Conservation (phyloP, 2,113 vertebrate species). For the Phrynocephalus versicolor region DNA sequence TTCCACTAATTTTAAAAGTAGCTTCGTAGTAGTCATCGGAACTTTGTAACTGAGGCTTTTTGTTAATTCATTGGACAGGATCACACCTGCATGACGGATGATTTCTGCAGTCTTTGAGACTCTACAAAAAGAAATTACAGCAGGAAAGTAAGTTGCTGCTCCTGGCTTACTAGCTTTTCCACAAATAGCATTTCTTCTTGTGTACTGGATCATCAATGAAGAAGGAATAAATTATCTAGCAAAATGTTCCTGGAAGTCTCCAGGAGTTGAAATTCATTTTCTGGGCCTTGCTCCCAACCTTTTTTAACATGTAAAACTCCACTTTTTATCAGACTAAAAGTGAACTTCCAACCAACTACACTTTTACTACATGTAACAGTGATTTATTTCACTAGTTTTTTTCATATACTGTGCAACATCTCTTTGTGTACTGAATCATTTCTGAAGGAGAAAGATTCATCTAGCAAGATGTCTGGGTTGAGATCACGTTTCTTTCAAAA, state of each 20-base stretch:
- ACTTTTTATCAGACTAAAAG: too few relatives aligned
- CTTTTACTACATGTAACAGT: too few relatives aligned
- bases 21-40: conserved; percentile 33
- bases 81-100: background rate
- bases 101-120: background rate
- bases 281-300: too few relatives aligned
- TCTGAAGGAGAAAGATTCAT: background rate
- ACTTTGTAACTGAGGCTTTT: background rate
- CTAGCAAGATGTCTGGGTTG: background rate
- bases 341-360: too few relatives aligned
- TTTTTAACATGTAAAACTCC: too few relatives aligned
- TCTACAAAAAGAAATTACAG: background rate
- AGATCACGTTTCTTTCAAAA: background rate
- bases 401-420: background rate
- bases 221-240: background rate
- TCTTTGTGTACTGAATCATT: background rate
- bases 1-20: conserved; percentile 45
- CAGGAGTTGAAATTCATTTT: too few relatives aligned
- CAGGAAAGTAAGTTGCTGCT: background rate
- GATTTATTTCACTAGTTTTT: too few relatives aligned
- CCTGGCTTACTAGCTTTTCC: background rate
- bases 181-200: background rate
- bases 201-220: background rate
- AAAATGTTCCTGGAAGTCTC: too few relatives aligned
- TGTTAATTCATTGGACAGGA: background rate